phyloP scores from a whole-genome alignment of 2,113 vertebrate species.

The Phoxinus phoxinus region DNA sequence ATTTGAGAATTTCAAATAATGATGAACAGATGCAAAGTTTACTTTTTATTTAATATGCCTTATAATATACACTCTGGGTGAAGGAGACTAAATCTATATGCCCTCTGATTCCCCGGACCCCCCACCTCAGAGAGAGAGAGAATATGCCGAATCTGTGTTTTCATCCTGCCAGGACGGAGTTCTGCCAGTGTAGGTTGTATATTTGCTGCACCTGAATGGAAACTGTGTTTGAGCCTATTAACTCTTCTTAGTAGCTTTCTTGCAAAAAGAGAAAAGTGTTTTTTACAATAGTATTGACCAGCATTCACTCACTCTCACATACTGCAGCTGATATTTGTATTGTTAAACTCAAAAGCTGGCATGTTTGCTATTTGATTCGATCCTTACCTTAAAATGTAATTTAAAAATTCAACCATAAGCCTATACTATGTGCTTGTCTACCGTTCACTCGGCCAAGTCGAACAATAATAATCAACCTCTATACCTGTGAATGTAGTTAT shows the following conservation, averaged over 20 bases:
- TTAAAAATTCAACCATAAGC: background rate
- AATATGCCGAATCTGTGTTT: constrained; percentile 16
- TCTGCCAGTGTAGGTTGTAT: constrained; percentile 11
- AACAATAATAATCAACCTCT: background rate
- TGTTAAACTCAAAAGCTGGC: background rate
- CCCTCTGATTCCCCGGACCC: background rate
- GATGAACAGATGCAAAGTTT: background rate
- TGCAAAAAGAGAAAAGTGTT: background rate
- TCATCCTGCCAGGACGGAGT: background rate
- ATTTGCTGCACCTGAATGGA: constrained; percentile 20
- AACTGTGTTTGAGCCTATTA: background rate
- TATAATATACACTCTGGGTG: background rate
- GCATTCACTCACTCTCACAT: background rate
- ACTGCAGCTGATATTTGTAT: background rate
- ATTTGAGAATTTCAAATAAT: background rate
- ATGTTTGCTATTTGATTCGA: background rate
- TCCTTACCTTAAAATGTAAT: background rate
- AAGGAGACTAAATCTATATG: background rate
- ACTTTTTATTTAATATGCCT: background rate
- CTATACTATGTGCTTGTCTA: background rate
- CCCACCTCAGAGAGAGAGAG: background rate
- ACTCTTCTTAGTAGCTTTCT: background rate
- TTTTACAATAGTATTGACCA: background rate
- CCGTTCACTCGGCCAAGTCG: background rate
- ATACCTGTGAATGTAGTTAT: background rate